These are phyloP conservation scores for Aphrocallistes beatrix DNA, from an alignment of 37 sponge, comb jelly and placozoan species.

Conservation along the genomic window DNA sequence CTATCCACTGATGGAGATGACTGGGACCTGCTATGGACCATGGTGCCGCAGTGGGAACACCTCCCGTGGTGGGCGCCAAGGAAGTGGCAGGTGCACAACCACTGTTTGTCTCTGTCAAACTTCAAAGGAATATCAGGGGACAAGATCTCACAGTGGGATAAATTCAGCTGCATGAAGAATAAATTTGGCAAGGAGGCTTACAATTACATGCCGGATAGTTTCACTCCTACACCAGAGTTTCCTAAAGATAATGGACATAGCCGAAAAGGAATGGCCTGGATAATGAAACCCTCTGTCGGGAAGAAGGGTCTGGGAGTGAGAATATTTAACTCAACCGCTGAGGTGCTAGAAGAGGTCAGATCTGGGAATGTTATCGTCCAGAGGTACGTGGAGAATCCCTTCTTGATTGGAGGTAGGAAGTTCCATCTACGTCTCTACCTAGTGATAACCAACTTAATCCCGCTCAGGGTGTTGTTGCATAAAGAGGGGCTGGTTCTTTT, in stretches of 20 bases:
- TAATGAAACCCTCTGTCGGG: constrained; percentile 71
- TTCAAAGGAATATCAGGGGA: constrained; percentile 60
- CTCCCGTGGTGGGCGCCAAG: constrained; percentile 36
- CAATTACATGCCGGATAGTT: constrained; percentile 64
- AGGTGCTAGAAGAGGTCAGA: constrained; percentile 34
- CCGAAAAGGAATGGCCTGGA: constrained; percentile 33
- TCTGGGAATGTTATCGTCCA: constrained; percentile 30
- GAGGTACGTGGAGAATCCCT: constrained; percentile 53
- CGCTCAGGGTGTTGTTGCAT: constrained; percentile 57
- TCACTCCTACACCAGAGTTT: constrained; percentile 44
- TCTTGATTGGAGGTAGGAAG: constrained; percentile 53
- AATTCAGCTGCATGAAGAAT: constrained; percentile 57
- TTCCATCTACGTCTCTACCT: constrained; percentile 74
- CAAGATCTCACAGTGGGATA: constrained; percentile 81
- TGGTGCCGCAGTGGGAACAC: constrained; percentile 72
- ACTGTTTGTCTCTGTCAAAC: constrained; percentile 57
- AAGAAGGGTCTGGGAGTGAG: constrained; percentile 60
- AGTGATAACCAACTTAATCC: constrained; percentile 54
- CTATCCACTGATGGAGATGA: constrained; percentile 64
- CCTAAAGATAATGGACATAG: neutral
- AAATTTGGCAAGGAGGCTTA: constrained; percentile 46
- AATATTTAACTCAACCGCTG: constrained; percentile 20
- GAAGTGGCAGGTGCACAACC: constrained; percentile 83
- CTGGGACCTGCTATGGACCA: constrained; percentile 81
- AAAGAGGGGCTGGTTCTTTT: constrained; percentile 73